Evolutionary conservation across 2,797 vertebrate species (phyloP).

Genomic region (Semotilus atromaculatus): DNA sequence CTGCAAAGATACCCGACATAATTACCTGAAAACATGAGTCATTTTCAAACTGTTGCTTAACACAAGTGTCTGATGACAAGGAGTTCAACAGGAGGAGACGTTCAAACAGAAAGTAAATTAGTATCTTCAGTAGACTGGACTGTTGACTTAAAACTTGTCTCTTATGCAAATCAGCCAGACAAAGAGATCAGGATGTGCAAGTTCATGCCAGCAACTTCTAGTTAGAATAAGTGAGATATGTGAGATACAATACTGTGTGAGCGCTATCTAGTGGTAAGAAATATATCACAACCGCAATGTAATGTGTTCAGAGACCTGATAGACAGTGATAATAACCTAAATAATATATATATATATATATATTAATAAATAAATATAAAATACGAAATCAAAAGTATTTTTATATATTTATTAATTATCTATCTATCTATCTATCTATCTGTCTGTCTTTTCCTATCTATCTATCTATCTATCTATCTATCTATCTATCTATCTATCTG

Average conservation of each 20-base stretch:
- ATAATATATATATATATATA: no score
- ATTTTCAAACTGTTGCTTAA: conserved; percentile 3
- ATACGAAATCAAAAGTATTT: no score
- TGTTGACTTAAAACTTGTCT: conserved; percentile 28
- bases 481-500: no score
- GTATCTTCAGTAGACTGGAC: not conserved
- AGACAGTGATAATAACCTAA: not conserved
- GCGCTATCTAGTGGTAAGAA: conserved; percentile 66
- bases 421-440: no score
- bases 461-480: no score
- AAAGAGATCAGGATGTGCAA: conserved; percentile 46
- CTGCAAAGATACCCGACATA: conserved; percentile 1
- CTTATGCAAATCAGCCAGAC: conserved; percentile 35
- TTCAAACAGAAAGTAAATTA: conserved; percentile 14
- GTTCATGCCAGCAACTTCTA: conserved; percentile 9
- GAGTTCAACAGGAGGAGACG: not conserved
- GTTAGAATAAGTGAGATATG: not conserved
- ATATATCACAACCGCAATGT: not conserved
- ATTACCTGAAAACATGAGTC: conserved; percentile 18
- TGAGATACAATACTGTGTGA: conserved; percentile 11
- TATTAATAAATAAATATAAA: no score
- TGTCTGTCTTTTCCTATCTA: no score
- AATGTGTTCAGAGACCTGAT: not conserved
- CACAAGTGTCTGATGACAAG: conserved; percentile 12
- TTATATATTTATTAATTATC: no score